Base-by-base conservation (phyloP, 2,113 vertebrate species). In the Nicator chloris region DNA sequence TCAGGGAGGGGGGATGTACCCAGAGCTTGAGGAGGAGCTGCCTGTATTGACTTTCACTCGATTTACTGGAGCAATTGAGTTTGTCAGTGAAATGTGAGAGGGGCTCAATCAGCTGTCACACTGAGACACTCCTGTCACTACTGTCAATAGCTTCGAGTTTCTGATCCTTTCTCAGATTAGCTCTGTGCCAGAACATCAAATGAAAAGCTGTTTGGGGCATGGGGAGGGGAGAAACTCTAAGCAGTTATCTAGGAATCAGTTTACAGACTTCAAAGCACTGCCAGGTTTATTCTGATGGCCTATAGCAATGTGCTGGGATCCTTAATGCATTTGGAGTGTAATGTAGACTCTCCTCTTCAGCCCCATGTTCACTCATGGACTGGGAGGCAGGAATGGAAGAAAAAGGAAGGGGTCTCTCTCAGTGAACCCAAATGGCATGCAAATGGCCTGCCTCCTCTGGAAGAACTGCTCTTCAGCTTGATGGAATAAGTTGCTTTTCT, bases 41-140 rank as follows among this genome's bases (percentile, higher is more conserved):
- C 61, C 69, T 95, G 82, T 99, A 98, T 99, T 99, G 98, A 98
- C 98, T 98, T 99, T 98, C 98, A 98, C 98, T 98, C 95, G 96
- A 98, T 99, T 97, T 98, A 98, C 98, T 98, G 97, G 98, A 97
- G 98, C 97, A 98, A 98, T 99, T 98, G 98, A 98, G 97, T 99
- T 98, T 98, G 98, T 98, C 97, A 98, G 98, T 98, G 98, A 98
- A 99, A 99, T 98, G 98, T 45, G 98, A 96, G 95, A 98, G 96
- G 93, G 51, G 96, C 97, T 98, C 98, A 98, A 98, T 99, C 98
- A 98, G 98, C 98, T 98, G 98, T 99, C 98, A 97, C 89, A 93
- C 97, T 96, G 97, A 98, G 97, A 98, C 96, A 90, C 60, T 97
- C 97, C 97, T 98, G 96, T 98, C 98, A 95, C 92, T 92, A 86